phyloP scores from a whole-genome alignment of 2,797 vertebrate species.

The Danio kyathit region DNA sequence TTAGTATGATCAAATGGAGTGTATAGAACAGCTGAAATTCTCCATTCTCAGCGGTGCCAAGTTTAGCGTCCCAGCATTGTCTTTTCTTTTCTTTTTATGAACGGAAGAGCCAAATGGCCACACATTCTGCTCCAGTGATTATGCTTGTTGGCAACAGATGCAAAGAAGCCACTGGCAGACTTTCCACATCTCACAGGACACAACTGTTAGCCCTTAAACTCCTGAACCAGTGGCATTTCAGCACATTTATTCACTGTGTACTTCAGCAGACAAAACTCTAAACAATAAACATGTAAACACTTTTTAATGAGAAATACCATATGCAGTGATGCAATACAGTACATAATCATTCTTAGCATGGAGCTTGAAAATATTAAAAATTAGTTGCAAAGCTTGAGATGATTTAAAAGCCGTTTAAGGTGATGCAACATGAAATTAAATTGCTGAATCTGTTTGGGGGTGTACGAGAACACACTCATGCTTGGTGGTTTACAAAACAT shows the following conservation, averaged over 20 bases:
- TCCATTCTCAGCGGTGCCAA: constrained; percentile 13
- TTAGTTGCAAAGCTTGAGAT: neutral
- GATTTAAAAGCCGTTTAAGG: neutral
- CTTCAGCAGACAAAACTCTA: neutral
- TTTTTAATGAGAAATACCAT: neutral
- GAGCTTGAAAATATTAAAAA: neutral
- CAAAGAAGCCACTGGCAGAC: constrained; percentile 31
- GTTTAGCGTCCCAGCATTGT: neutral
- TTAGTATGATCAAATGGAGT: neutral
- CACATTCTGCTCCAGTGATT: constrained; percentile 23
- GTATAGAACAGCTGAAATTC: constrained; percentile 9
- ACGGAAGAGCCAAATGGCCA: constrained; percentile 18
- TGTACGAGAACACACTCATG: too few species aligned
- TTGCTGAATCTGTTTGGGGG: too few species aligned
- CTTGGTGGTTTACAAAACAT: too few species aligned
- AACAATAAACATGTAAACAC: neutral
- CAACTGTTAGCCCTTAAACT: constrained; percentile 26
- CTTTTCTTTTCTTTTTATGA: constrained; percentile 15
- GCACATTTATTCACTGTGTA: neutral
- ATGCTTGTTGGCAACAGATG: constrained; percentile 30
- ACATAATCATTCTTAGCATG: neutral
- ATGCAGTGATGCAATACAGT: neutral
- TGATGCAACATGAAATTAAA: neutral
- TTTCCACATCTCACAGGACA: constrained; percentile 11
- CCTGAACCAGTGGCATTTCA: neutral